Percentiles rank a stretch among this genome's conserved stretches.
These are phyloP conservation scores for Cephalopterus ornatus DNA, from an alignment of 2,113 vertebrate species.

Conservation along the genomic window DNA sequence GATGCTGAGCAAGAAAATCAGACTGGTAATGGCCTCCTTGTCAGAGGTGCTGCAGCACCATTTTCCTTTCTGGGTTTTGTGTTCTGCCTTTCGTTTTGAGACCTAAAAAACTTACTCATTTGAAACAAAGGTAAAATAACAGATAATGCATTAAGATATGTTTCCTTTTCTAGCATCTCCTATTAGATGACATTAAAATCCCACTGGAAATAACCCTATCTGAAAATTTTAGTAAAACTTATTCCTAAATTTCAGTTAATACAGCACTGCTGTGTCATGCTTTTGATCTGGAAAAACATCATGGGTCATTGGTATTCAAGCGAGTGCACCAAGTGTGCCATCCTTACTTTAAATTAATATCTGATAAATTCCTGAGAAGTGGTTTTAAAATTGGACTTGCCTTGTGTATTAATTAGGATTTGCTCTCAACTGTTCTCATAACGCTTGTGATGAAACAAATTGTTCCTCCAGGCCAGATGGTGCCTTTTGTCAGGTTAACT, in stretches of 20 bases:
- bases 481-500: conserved; percentile 34
- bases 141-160: neutral
- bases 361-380: conserved; percentile 1
- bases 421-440: conserved; percentile 1
- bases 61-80: neutral
- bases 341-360: neutral
- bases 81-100: neutral
- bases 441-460: neutral
- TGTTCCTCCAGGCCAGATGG: neutral
- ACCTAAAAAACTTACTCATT: neutral
- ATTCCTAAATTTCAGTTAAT: neutral
- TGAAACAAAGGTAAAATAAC: neutral
- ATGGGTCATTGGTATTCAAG: neutral
- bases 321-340: neutral
- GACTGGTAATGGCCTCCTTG: neutral
- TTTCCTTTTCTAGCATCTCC: neutral
- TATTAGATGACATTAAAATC: neutral
- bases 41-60: neutral
- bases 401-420: conserved; percentile 12
- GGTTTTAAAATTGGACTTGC: neutral
- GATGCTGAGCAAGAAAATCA: neutral
- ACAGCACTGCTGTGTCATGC: neutral
- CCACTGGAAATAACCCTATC: neutral
- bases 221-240: neutral
- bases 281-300: neutral